Conservation (phyloP, 2,888 invertebrate species). For the Nomada ferruginata region DNA sequence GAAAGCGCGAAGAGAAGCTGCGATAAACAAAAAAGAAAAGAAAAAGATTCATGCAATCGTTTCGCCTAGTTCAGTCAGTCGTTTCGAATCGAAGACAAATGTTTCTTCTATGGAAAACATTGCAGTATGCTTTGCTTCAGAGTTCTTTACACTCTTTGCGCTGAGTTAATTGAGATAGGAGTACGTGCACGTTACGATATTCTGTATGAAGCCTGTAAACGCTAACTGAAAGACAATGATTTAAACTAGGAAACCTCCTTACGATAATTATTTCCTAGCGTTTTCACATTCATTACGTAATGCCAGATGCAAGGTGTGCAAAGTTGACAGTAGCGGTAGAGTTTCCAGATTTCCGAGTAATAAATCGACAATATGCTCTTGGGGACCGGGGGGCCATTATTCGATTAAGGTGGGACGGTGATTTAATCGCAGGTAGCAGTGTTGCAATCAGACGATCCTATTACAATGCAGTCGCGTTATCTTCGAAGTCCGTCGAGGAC, state of each 20-base stretch:
- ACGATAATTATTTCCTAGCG: background rate
- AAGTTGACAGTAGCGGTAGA: background rate
- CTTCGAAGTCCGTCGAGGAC: background rate
- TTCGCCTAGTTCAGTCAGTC: background rate
- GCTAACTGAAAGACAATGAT: background rate
- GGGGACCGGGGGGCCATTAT: background rate
- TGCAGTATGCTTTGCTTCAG: conserved; percentile 12
- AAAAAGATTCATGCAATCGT: background rate
- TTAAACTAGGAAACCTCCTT: background rate
- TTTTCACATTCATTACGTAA: background rate
- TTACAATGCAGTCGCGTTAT: conserved; percentile 1
- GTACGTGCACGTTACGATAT: background rate
- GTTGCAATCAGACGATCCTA: background rate
- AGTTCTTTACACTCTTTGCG: conserved; percentile 16
- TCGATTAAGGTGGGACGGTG: conserved; percentile 1
- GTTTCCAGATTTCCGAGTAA: too few relatives aligned
- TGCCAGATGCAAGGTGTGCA: background rate
- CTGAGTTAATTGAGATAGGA: background rate
- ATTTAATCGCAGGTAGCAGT: conserved; percentile 26
- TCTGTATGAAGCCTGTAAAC: background rate
- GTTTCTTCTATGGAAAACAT: conserved; percentile 2
- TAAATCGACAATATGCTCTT: background rate
- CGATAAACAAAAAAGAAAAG: background rate
- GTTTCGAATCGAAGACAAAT: conserved; percentile 2
- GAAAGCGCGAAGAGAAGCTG: conserved; percentile 33